Evolutionary conservation across 2,888 invertebrate species (phyloP).

Genomic region (Drosophila melanosoma): DNA sequence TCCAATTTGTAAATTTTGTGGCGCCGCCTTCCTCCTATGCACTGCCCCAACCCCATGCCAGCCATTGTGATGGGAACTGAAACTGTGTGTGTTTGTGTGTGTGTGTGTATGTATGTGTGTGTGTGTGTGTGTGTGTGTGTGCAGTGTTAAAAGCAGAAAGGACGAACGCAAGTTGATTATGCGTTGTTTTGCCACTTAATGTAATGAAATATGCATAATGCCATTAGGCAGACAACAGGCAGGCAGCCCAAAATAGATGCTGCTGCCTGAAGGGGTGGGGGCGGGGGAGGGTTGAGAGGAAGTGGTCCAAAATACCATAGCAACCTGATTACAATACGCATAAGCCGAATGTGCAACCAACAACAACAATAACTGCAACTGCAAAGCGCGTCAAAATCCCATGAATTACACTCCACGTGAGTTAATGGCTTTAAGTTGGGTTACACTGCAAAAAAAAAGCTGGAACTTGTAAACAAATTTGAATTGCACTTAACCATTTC

Average conservation of each 20-base stretch:
- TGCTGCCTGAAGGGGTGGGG: too few species aligned
- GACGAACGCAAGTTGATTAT: slow-evolving; percentile 68
- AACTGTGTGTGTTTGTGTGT: slow-evolving; percentile 22
- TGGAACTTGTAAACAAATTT: slow-evolving; percentile 13
- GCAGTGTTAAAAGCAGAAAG: slow-evolving; percentile 53
- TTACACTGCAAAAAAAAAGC: neutral
- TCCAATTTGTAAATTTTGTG: slow-evolving; percentile 57
- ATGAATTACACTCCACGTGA: neutral
- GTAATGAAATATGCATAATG: slow-evolving; percentile 79
- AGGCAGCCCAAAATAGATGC: too few species aligned
- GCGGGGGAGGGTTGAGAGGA: neutral
- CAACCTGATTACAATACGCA: slow-evolving; percentile 51
- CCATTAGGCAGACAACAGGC: slow-evolving; percentile 56
- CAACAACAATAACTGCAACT: neutral
- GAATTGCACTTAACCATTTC: slow-evolving; percentile 26
- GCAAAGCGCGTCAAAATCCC: neutral
- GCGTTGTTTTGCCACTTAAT: slow-evolving; percentile 79
- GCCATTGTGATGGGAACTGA: neutral
- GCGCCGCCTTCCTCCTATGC: slow-evolving; percentile 1
- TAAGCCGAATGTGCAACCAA: slow-evolving; percentile 32
- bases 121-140: slow-evolving; percentile 29
- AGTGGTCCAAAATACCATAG: slow-evolving; percentile 26
- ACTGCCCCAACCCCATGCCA: neutral
- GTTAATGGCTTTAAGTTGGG: slow-evolving; percentile 3
- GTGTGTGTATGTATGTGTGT: too few species aligned